A percentile compares a stretch with the other conserved stretches of the same genome.
These are phyloP conservation scores for Perccottus glenii DNA, from an alignment of 2,113 vertebrate species.

Conservation along the genomic window DNA sequence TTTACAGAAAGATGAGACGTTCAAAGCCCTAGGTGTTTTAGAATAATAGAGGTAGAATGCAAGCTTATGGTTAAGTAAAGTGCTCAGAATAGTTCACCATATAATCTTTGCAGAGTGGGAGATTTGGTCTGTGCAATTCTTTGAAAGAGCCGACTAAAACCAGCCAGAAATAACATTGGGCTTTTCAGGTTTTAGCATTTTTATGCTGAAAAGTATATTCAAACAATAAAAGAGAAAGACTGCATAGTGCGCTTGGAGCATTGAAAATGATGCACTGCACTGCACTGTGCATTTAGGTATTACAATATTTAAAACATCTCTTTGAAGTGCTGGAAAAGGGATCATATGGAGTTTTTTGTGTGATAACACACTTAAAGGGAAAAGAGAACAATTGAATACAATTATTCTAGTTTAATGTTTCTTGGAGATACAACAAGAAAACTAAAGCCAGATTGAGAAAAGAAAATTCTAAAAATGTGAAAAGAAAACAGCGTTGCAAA, in stretches of 20 bases:
- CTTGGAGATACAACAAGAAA: conserved; percentile 1
- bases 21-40: conserved; percentile 16
- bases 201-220: conserved; percentile 19
- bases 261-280: conserved; percentile 1
- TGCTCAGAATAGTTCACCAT: conserved; percentile 1
- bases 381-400: neutral
- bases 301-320: neutral
- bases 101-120: conserved; percentile 19
- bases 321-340: conserved; percentile 13
- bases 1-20: conserved; percentile 42
- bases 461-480: neutral
- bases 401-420: conserved; percentile 3
- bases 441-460: conserved; percentile 1
- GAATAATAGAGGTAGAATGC: conserved; percentile 10
- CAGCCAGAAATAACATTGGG: conserved; percentile 12
- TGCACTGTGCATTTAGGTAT: neutral
- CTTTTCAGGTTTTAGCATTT: conserved; percentile 15
- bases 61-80: conserved; percentile 28
- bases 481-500: too few species aligned
- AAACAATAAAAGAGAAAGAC: conserved; percentile 19
- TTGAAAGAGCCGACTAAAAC: conserved; percentile 27
- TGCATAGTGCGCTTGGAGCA: conserved; percentile 13
- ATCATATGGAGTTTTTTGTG: neutral
- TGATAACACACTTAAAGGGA: neutral
- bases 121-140: conserved; percentile 25